Percentiles rank a stretch among this genome's conserved stretches.
phyloP scores from a whole-genome alignment of 2,113 vertebrate species.

The Vanacampus margaritifer region DNA sequence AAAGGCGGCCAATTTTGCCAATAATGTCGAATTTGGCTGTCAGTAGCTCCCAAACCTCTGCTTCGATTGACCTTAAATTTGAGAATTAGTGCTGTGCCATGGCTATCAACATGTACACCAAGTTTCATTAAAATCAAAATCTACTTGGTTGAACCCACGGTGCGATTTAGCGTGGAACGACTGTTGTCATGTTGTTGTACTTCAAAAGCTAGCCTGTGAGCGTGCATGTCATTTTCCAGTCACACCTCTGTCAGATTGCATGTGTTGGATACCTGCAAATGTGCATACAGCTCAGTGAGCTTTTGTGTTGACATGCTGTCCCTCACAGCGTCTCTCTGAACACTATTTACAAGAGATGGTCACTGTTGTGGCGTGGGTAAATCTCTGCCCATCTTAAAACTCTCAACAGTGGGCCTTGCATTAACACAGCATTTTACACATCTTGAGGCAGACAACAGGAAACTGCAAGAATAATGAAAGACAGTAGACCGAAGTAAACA shows the following conservation, averaged over 20 bases:
- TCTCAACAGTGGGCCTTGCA: conserved; percentile 52
- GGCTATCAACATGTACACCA: too few relatives aligned
- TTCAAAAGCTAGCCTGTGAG: conserved; percentile 17
- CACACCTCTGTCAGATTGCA: conserved; percentile 20
- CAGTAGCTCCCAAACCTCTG: too few relatives aligned
- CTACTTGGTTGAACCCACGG: too few relatives aligned
- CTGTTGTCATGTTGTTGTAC: background rate
- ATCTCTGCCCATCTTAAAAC: conserved; percentile 51
- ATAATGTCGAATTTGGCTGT: too few relatives aligned
- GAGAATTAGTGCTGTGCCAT: too few relatives aligned
- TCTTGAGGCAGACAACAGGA: conserved; percentile 60
- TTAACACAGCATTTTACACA: conserved; percentile 77
- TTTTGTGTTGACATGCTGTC: conserved; percentile 24
- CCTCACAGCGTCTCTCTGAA: conserved; percentile 24
- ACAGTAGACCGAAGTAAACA: conserved; percentile 52
- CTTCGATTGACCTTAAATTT: too few relatives aligned
- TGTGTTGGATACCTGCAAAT: conserved; percentile 3
- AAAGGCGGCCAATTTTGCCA: too few relatives aligned
- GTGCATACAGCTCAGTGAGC: conserved; percentile 1
- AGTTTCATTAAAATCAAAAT: too few relatives aligned
- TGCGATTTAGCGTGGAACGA: too few relatives aligned
- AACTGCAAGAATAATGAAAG: conserved; percentile 67
- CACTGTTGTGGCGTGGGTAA: conserved; percentile 59
- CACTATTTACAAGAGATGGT: conserved; percentile 9
- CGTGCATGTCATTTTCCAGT: conserved; percentile 37